Conservation (phyloP, 2,113 vertebrate genomes). For the Numida meleagris region DNA sequence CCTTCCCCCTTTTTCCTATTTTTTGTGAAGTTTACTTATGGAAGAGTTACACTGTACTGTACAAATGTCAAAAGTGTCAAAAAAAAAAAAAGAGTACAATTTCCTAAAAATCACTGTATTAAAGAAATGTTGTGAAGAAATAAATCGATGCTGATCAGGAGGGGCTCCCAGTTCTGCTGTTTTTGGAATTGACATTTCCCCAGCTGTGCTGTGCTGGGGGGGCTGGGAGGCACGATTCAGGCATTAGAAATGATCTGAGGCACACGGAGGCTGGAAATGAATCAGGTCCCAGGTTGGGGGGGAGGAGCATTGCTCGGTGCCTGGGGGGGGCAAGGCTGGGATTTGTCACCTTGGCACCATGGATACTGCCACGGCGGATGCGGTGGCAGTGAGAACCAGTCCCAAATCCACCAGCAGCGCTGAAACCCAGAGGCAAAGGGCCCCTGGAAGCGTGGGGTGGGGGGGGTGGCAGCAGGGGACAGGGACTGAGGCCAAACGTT, state of each 20-base stretch:
- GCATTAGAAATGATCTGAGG: neutral
- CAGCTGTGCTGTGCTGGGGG: too few relatives aligned
- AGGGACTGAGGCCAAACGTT: neutral
- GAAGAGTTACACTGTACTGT: slow-evolving; percentile 69
- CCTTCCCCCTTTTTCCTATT: neutral
- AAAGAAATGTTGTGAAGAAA: slow-evolving; percentile 74
- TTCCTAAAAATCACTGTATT: slow-evolving; percentile 71
- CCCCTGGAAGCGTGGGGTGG: too few relatives aligned
- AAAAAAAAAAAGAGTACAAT: slow-evolving; percentile 1
- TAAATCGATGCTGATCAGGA: slow-evolving; percentile 51
- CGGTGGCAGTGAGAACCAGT: neutral
- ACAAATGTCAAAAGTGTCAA: slow-evolving; percentile 76
- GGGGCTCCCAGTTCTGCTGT: neutral
- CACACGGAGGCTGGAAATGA: accelerated
- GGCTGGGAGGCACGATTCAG: too few relatives aligned
- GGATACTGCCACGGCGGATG: neutral
- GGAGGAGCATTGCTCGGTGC: accelerated
- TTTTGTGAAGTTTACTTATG: slow-evolving; percentile 70
- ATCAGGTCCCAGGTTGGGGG: accelerated
- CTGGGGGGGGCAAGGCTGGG: neutral
- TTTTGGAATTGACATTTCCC: too few relatives aligned
- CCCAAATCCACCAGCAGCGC: neutral
- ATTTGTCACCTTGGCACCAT: neutral
- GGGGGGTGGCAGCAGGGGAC: neutral
- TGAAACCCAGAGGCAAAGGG: neutral